phyloP scores from a whole-genome alignment of 2,888 invertebrate genomes.

The Eupeodes luniger region DNA sequence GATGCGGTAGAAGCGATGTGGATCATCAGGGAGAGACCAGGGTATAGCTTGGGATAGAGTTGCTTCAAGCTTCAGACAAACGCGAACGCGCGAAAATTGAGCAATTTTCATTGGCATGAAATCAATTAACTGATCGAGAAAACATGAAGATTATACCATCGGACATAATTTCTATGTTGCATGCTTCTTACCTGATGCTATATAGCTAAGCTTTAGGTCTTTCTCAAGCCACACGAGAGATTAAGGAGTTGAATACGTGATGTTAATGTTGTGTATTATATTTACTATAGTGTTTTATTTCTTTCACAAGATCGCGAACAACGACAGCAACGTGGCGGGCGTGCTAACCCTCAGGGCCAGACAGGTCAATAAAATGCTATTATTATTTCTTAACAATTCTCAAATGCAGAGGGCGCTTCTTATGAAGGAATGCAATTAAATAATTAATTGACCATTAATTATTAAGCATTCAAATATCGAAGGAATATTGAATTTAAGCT shows the following conservation, averaged over 20 bases:
- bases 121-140: constrained; percentile 74
- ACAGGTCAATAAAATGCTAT: not conserved
- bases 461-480: too few relatives aligned
- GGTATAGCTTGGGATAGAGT: not conserved
- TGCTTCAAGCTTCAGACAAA: not conserved
- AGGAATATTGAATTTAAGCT: too few relatives aligned
- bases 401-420: not conserved
- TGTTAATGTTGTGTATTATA: constrained; percentile 10
- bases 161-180: constrained; percentile 73
- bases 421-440: too few relatives aligned
- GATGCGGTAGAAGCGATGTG: too few relatives aligned
- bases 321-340: too few relatives aligned
- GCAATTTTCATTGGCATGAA: constrained; percentile 75
- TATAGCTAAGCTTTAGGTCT: not conserved
- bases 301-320: not conserved
- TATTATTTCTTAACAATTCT: not conserved
- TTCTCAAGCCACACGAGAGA: not conserved
- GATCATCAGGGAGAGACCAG: not conserved
- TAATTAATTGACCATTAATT: too few relatives aligned
- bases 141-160: constrained; percentile 73
- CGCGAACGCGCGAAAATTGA: constrained; percentile 70
- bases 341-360: constrained; percentile 6
- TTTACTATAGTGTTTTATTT: not conserved
- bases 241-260: constrained; percentile 23
- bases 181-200: constrained; percentile 16